Base-by-base conservation (phyloP, 2,888 invertebrate genomes). In the Melanostoma mellinum region DNA sequence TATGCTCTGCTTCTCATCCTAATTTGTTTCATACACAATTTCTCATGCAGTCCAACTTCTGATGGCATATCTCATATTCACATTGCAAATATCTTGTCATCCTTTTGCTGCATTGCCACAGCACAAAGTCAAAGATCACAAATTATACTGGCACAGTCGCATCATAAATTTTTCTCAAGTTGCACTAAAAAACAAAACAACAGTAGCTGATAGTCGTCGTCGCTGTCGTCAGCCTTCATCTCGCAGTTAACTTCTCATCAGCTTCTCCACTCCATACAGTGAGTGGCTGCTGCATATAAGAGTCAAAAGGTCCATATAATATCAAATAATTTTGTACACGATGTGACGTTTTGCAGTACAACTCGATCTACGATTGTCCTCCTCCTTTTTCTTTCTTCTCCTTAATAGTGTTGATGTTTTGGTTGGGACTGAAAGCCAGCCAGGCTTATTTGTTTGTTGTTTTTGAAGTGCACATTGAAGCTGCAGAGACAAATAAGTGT, bases 301-400 rank as follows among this genome's bases (percentile, higher is more conserved):
- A 80, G 80, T 75, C 75, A 65, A 80, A 75, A 80, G 71, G 80
- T 80, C 53, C 35, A 60, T 46, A 69, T 44, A 58, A 65, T 71
- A 65, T 75, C 63, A 71, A 68, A 76, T 68, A 42, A 68, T 55
- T 74, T 74, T 50, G 65, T 53, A 69, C 69, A 58, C 75, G 74
- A 80, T 75, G 69, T 69, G 68, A 67, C 73, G 79, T 65, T 80
- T 46, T 69, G 75, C 69, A 55, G 33, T 63, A 44, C 10, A 60
- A 4, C 40, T 52, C 48, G 67, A 67, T 75, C 52, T 68, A 56
- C 50, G 75, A 80, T 79, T 73, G 79, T 63, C 61, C 61, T 61
- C 52, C 50, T 60, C 56, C 46, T 46, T 58, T 53, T 35, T 60
- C 2, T 6, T 40, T 9, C 35, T 35, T 35, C 35, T 20, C 1